A percentile compares a stretch with the other conserved stretches of the same genome.
Evolutionary conservation across 1,140 invertebrate species (phyloP).

Genomic region (Hypothenemus hampei): DNA sequence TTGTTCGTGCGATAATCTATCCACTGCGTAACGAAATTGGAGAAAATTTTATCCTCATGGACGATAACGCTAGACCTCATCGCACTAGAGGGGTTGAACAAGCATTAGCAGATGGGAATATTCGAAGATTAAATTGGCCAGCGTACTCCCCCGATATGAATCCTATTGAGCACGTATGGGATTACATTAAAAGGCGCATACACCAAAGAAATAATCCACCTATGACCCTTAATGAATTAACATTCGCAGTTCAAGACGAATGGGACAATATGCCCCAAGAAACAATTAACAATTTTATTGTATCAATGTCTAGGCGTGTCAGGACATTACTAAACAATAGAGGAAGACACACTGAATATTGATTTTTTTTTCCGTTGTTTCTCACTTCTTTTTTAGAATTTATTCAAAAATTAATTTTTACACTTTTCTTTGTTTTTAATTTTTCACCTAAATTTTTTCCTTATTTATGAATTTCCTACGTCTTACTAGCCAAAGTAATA

Average conservation of each 20-base stretch:
- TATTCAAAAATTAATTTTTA: too few species aligned
- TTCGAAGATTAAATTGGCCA: conserved; percentile 12
- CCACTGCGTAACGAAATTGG: conserved; percentile 6
- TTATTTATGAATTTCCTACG: too few species aligned
- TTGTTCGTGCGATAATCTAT: conserved; percentile 2
- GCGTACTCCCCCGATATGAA: conserved; percentile 15
- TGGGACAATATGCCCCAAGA: neutral
- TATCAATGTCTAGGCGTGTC: too few species aligned
- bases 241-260: neutral
- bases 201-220: neutral
- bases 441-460: too few species aligned
- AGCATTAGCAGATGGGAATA: conserved; percentile 6
- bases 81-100: conserved; percentile 11
- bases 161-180: conserved; percentile 7
- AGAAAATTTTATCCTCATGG: conserved; percentile 6
- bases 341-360: too few species aligned
- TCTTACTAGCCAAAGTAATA: too few species aligned
- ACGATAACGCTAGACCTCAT: conserved; percentile 5
- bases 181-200: neutral
- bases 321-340: too few species aligned
- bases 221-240: neutral
- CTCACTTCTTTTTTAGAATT: too few species aligned
- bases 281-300: too few species aligned
- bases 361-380: too few species aligned
- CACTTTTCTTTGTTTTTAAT: too few species aligned